A percentile compares a stretch with the other conserved stretches of the same genome.
These are phyloP conservation scores for Leptura quadrifasciata DNA, from an alignment of 2,888 invertebrate genomes.

Conservation along the genomic window DNA sequence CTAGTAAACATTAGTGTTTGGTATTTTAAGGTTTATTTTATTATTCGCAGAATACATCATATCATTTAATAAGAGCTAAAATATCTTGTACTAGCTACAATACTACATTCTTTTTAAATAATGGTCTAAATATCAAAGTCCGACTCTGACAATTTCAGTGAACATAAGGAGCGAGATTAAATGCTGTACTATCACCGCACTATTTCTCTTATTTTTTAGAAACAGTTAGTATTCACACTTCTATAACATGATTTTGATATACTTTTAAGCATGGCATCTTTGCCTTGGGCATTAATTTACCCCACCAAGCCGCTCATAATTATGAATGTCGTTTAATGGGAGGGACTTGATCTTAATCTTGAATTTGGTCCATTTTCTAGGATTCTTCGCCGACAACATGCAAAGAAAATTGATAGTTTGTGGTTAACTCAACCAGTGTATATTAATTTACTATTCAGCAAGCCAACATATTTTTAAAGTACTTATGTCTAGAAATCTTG, in stretches of 20 bases:
- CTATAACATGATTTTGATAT: constrained; percentile 34
- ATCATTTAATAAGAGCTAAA: too few relatives aligned
- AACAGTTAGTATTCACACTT: constrained; percentile 54
- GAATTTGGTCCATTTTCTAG: constrained; percentile 10
- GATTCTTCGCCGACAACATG: not conserved
- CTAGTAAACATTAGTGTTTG: too few relatives aligned
- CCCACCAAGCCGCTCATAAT: constrained; percentile 2
- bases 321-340: constrained; percentile 1
- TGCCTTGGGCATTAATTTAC: constrained; percentile 11
- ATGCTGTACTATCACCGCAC: constrained; percentile 59
- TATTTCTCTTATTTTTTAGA: constrained; percentile 57
- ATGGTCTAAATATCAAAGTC: constrained; percentile 1
- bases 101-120: too few relatives aligned
- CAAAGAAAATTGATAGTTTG: constrained; percentile 4
- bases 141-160: constrained; percentile 49
- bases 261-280: constrained; percentile 16
- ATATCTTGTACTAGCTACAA: too few relatives aligned
- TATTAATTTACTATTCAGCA: not conserved
- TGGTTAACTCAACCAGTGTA: not conserved
- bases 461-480: not conserved
- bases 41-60: too few relatives aligned
- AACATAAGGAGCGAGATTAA: constrained; percentile 54
- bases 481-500: not conserved
- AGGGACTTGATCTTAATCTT: constrained; percentile 19
- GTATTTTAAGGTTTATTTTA: too few relatives aligned